Evolutionary conservation across 2,113 vertebrate genomes (phyloP).

Genomic region (Saguinus imperator): DNA sequence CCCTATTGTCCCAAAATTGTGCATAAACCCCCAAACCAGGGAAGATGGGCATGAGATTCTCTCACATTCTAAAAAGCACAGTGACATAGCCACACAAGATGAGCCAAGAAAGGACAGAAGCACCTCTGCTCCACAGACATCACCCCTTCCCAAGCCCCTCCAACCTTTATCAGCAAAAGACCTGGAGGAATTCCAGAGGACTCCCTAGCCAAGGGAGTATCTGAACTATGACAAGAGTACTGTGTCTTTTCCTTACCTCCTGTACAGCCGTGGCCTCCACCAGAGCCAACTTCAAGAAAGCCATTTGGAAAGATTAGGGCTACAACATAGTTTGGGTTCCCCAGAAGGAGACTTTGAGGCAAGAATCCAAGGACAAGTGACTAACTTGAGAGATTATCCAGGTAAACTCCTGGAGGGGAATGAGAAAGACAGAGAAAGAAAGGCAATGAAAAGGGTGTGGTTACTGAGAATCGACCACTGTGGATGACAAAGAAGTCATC

Average conservation of each 20-base stretch:
- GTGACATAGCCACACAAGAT: background rate
- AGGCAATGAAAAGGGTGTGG: too few species aligned
- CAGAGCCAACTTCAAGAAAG: background rate
- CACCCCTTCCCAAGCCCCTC: background rate
- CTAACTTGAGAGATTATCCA: background rate
- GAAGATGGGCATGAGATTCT: background rate
- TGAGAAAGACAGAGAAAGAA: too few species aligned
- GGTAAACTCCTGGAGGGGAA: background rate
- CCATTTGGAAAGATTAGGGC: background rate
- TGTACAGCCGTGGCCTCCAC: background rate
- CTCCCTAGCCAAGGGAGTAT: background rate
- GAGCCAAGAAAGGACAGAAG: background rate
- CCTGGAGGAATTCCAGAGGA: background rate
- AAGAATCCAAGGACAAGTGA: background rate
- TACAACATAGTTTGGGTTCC: background rate
- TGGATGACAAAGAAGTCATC: background rate
- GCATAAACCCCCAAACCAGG: background rate
- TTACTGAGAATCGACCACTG: background rate
- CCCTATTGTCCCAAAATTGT: background rate
- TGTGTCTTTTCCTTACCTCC: background rate
- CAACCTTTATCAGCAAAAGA: background rate
- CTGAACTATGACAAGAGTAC: background rate
- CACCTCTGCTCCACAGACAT: background rate
- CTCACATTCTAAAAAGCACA: background rate
- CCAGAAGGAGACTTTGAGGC: background rate